Evolutionary conservation across 2,888 invertebrate genomes (phyloP), one percentile per base, ranked within the genome.

Genomic region (Cylloceria caligata): DNA sequence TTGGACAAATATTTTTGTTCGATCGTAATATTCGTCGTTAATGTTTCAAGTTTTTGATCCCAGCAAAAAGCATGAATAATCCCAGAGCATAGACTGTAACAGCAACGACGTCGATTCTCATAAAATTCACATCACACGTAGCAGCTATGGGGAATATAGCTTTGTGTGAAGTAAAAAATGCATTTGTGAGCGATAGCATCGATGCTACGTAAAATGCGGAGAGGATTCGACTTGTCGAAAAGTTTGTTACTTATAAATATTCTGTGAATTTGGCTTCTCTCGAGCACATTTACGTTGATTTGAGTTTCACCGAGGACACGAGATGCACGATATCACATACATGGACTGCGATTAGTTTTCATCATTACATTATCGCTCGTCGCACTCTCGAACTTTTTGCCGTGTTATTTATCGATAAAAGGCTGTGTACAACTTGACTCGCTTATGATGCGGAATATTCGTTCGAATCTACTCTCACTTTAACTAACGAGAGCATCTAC

Each of bases 41-140:
- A 5, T 5, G 5, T 4, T 5, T 30, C 30, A 30, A 3, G 30
- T 30, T 30, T 5, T 30, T 30, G 3, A 5, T 4, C 30, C 30
- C 30, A 30, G 30, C 30, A 5, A 30, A 30, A 30, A n/a, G n/a
- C n/a, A n/a, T n/a, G n/a, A n/a, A 47, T 45, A 73, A 39, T 76
- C 52, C n/a, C n/a, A 60, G 21, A 49, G 60, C 52, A 27, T 21
- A 36, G 34, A 45, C 3, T 34, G 64, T 30, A 62, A 68, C 72
- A 62, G 71, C 67, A 47, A 49, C 45, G 57, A 64, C 42, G 39
- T 24, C 69, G 67, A 71, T 79, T 79, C 71, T 71, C 80, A 57
- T 75, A 64, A 80, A 79, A 82, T 82, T 64, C 74, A 69, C 75
- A 82, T 75, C 82, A 80, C 71, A 71, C 67, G 60, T 24, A 62